Evolutionary conservation across 2,888 invertebrate species (phyloP).

Genomic region (Catonia carolina): DNA sequence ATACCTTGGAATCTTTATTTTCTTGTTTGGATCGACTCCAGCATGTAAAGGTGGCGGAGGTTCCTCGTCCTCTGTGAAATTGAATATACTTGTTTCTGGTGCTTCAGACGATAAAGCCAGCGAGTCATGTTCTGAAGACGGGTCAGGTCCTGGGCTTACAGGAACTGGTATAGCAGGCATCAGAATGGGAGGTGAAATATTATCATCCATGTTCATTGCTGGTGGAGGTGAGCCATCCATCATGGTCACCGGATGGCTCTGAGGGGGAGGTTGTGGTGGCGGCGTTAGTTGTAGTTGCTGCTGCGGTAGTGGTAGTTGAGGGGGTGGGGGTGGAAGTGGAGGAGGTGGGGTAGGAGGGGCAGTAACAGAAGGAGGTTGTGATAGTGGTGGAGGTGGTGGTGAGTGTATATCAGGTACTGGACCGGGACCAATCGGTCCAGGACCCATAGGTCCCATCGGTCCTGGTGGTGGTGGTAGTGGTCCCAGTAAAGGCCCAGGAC

Average conservation of each 20-base stretch:
- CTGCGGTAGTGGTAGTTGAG: conserved; percentile 40
- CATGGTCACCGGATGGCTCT: conserved; percentile 35
- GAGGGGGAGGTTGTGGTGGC: conserved; percentile 34
- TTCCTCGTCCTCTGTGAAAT: conserved; percentile 38
- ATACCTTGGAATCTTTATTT: conserved; percentile 29
- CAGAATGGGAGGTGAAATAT: conserved; percentile 1
- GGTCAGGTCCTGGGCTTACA: conserved; percentile 14
- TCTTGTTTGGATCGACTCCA: conserved; percentile 27
- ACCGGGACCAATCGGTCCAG: conserved; percentile 9
- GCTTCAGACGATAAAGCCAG: conserved; percentile 11
- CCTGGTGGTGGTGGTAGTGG: not conserved
- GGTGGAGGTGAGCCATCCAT: conserved; percentile 39
- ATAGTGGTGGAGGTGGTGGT: not conserved
- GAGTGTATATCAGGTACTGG: not conserved
- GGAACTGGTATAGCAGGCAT: not conserved
- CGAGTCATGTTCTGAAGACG: not conserved
- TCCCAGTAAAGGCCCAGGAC: not conserved
- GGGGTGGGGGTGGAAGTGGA: conserved; percentile 36
- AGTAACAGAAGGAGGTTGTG: conserved; percentile 18
- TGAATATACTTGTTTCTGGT: conserved; percentile 35
- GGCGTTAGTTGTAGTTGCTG: conserved; percentile 49
- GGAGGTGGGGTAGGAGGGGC: conserved; percentile 25
- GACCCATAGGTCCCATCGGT: not conserved
- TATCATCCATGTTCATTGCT: not conserved
- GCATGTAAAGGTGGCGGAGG: conserved; percentile 35